phyloP scores from a whole-genome alignment of 2,113 vertebrate species.

The Leptocoma aspasia region DNA sequence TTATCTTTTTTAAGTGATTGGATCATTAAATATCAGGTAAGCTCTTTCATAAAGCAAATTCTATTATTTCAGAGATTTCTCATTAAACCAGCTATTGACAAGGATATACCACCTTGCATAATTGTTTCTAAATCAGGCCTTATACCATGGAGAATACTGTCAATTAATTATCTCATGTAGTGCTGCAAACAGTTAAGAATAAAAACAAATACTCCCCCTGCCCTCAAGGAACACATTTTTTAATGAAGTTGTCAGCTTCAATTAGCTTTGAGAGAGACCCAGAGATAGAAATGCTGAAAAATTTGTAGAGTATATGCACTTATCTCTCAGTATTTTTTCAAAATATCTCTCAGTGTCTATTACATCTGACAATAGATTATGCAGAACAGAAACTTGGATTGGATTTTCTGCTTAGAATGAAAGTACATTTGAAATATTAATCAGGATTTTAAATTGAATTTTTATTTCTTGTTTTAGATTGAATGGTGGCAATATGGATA shows the following conservation, averaged over 20 bases:
- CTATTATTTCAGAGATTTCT: background rate
- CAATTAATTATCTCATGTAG: background rate
- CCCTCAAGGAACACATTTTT: background rate
- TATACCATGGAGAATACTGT: background rate
- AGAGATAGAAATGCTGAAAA: background rate
- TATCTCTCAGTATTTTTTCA: background rate
- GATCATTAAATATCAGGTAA: background rate
- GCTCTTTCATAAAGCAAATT: accelerated
- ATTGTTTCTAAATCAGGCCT: background rate
- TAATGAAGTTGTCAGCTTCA: background rate
- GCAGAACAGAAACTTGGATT: background rate
- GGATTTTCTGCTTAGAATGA: background rate
- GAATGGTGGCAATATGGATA: background rate
- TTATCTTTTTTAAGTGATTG: background rate
- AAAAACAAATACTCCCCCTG: accelerated
- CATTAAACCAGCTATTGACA: background rate
- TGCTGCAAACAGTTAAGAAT: background rate
- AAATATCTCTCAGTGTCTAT: background rate
- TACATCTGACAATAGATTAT: background rate
- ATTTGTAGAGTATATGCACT: background rate
- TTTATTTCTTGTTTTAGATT: background rate
- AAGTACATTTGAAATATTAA: background rate
- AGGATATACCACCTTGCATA: background rate
- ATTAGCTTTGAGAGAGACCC: background rate
- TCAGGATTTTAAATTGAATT: background rate